Evolutionary conservation across 2,797 vertebrate species (phyloP), one percentile per base, ranked within the genome.

Genomic region (Syngnathus rostellatus): DNA sequence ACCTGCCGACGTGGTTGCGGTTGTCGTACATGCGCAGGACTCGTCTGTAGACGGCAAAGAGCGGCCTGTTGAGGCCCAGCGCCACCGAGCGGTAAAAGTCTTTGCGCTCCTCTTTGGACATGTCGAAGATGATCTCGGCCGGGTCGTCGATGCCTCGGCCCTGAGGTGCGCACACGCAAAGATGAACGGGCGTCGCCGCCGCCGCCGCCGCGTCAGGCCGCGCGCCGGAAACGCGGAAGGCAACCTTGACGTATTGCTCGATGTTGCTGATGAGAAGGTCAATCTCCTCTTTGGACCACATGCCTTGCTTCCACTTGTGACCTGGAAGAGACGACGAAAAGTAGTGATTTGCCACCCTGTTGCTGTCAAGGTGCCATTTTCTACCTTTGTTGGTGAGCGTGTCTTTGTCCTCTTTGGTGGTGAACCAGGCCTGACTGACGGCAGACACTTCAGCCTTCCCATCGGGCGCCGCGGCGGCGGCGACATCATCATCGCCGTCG

Each of bases 211-310:
- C 23, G 23, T 8, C 21, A 2, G 6, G n/a, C 6, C 25, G 3
- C 31, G 31, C 31, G 21, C 1, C 16, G 8, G 3, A 43, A 23
- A 43, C 21, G 46, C 31, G 2, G 8, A 5, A 10, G 21, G 54
- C 7, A 81, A 98, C 97, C 94, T 97, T 98, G 64, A 99, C 88
- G 70, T 98, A 99, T 72, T 87, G 91, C 48, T 98, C 94, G 67
- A 99, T 99, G 89, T 99, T 99, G 81, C 85, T 96, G 93, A 98
- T 99, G 80, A 99, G 90, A 76, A 99, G 90, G 85, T 97, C 94
- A 5, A 98, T 98, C 89, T 99, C 97, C 89, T 99, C 97, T 79
- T 99, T 99, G 0, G 97, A 98, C 97, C 96, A 99, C 97, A 99
- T 99, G 25, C 97, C 96, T 83, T 99, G 97, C 70, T 98, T 99